Evolutionary conservation across 2,888 invertebrate species (phyloP), one percentile per base, ranked within the genome.

Genomic region (Timandra comae): DNA sequence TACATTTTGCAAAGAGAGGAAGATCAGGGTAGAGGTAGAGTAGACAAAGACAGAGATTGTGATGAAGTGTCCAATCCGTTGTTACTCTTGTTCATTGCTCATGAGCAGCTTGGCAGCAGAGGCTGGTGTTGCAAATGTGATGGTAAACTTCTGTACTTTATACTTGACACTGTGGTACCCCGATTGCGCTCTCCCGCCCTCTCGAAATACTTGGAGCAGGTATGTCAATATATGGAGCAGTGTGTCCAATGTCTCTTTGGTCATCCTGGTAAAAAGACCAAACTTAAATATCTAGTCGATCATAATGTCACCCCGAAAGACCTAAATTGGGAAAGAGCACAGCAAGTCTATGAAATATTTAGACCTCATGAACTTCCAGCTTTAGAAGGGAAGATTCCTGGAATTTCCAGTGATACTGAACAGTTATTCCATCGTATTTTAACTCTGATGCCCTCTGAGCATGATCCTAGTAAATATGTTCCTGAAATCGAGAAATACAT

Each of bases 341-440:
- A 92, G 52, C 90, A 93, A 58, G 63, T 94, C 7, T 93, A 93
- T 62, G 92, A 94, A 54, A 93, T 94, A 54, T 96, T 93, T 67
- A 91, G 91, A 40, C 96, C 96, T 0, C 89, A 90, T 41, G 84
- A 88, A 32, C 66, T 96, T 29, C 97, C 97, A 0, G 94, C 93
- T 54, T 92, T 95, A 60, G 94, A 95, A 73, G 92, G 92, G 20
- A 85, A 79, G 63, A 85, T 90, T 6, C 88, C 91, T 20, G 93
- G 93, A 1, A 93, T 97, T n/a, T 89, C 92, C n/a, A 79, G 89
- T 0, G 97, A 97, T 57, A 91, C 93, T 20, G 94, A 95, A 59
- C 87, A 87, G 45, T 70, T 95, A 19, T 88, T 94, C 38, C 89
- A 91, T 47, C 88, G 91, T 47, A 91, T 95, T 49, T 82, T 91